Evolutionary conservation across 2,113 vertebrate genomes (phyloP), one percentile per base, ranked within the genome.

Genomic region (Semicossyphus pulcher): DNA sequence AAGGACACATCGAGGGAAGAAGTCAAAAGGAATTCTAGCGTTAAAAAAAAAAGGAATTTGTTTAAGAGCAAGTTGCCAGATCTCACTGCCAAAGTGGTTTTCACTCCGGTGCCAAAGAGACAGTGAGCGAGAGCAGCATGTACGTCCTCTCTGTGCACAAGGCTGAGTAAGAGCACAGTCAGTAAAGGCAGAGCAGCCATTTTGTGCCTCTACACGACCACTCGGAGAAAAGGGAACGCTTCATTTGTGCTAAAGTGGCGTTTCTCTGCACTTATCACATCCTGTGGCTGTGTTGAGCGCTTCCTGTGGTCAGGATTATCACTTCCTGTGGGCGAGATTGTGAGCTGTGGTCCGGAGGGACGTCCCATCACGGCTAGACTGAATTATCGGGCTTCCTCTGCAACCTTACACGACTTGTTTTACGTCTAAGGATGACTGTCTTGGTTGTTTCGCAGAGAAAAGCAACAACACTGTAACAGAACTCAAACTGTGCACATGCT

Each of bases 281-380:
- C 76, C 81, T 83, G 68, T 74, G 78, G 81, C 78, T 47, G 54
- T 52, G 64, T 76, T 81, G 72, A 77, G 37, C 49, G n/a, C 80
- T 91, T 92, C 91, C 90, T 90, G 76, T 89, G 88, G 90, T 89
- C 81, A 64, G 65, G 44, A 60, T 88, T 86, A 92, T 93, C 85
- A 84, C 84, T 90, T 93, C 93, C 92, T 92, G 80, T 87, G 80
- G 83, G 71, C 36, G 10, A 51, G 66, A 82, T 69, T 64, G 79
- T 70, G 58, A 85, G 77, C 74, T 81, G 65, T 70, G 57, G 79
- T 84, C 77, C 74, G 77, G 71, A 79, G 21, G 54, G 53, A 53
- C 39, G 54, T 67, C 58, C 25, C 56, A 25, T 21, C 32, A 61
- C 63, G 37, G 14, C 64, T 63, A 81, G 59, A 67, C 56, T 20